phyloP scores from a whole-genome alignment of 2,888 invertebrate species.

The Drosophila kokeensis region DNA sequence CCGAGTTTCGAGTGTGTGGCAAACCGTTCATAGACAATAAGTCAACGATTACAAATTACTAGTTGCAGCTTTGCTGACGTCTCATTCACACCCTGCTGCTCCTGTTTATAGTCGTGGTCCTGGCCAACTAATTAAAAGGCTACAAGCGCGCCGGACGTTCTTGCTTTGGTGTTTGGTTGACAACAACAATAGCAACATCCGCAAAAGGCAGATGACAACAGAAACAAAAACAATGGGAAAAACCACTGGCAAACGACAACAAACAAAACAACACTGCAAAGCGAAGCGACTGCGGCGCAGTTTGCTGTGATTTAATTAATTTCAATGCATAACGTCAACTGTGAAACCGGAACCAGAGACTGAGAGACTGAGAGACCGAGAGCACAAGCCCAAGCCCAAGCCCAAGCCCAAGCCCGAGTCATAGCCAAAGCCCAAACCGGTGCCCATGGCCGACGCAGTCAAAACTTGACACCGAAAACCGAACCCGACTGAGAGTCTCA shows the following conservation, averaged over 20 bases:
- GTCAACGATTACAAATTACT: conserved; percentile 71
- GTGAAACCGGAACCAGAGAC: conserved; percentile 72
- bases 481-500: conserved; percentile 41
- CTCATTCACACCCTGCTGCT: conserved; percentile 18
- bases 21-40: conserved; percentile 48
- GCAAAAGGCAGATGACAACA: conserved; percentile 15
- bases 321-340: conserved; percentile 82
- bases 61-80: conserved; percentile 37
- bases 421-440: conserved; percentile 17
- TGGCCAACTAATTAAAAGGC: conserved; percentile 76
- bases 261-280: conserved; percentile 13
- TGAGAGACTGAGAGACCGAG: conserved; percentile 1
- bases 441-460: conserved; percentile 44
- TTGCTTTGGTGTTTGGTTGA: conserved; percentile 62
- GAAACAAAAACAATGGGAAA: conserved; percentile 34
- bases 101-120: conserved; percentile 31
- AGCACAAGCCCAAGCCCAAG: conserved; percentile 1
- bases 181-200: conserved; percentile 29
- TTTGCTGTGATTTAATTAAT: conserved; percentile 83
- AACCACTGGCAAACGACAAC: conserved; percentile 36
- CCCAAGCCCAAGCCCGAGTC: conserved; percentile 17
- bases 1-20: not conserved
- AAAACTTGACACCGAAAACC: conserved; percentile 70
- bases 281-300: conserved; percentile 49
- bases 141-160: conserved; percentile 56